Conservation (phyloP, 1,140 invertebrate species). For the Pseudomyrmex dendroicus region DNA sequence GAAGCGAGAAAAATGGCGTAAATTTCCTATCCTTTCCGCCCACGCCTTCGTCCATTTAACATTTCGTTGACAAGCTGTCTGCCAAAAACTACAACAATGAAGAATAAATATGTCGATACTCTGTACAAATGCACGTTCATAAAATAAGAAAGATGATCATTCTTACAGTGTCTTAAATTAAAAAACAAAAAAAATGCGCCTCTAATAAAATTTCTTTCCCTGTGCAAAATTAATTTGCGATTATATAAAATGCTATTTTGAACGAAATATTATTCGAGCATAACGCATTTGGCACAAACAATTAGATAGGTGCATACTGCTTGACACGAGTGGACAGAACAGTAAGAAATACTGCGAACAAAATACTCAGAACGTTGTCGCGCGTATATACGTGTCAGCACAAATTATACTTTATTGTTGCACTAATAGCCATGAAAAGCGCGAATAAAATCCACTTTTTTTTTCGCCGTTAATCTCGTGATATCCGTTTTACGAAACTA, state of each 20-base stretch:
- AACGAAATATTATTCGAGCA: neutral
- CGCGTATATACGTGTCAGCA: neutral
- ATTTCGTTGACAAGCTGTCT: conserved; percentile 60
- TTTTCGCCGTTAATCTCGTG: conserved; percentile 58
- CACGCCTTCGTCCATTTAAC: conserved; percentile 43
- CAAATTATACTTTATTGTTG: conserved; percentile 62
- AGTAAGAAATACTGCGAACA: neutral
- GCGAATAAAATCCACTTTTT: conserved; percentile 63
- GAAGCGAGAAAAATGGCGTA: conserved; percentile 83
- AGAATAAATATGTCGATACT: conserved; percentile 31
- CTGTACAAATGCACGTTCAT: neutral
- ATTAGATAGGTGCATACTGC: neutral
- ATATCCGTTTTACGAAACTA: conserved; percentile 70
- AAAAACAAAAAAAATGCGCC: too few relatives aligned
- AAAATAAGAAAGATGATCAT: neutral
- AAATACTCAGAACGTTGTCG: conserved; percentile 14
- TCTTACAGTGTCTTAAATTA: too few relatives aligned
- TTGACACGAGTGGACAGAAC: neutral
- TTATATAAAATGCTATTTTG: neutral
- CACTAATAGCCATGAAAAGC: conserved; percentile 61
- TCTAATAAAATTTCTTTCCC: neutral
- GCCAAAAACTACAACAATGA: conserved; percentile 61
- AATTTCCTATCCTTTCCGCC: conserved; percentile 77
- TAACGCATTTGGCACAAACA: neutral
- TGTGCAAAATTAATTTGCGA: neutral